Base-by-base conservation (phyloP, 2,888 invertebrate species). In the Drosophila mimetica region DNA sequence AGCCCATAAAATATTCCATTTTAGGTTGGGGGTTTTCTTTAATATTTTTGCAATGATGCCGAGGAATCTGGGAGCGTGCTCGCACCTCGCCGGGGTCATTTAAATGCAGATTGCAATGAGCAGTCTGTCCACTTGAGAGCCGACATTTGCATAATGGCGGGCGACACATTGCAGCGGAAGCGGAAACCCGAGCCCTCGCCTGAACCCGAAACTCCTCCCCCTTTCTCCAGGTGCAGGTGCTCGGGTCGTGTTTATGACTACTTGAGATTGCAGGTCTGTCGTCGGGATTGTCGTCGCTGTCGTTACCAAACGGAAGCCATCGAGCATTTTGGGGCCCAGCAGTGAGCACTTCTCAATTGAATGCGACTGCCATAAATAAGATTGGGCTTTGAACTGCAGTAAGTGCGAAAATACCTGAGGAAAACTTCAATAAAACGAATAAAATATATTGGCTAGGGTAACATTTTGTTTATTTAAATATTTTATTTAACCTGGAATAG, bases 21-120 rank as follows among this genome's bases (percentile, higher is more conserved):
- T 39, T 28, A 14, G 50, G 37, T 44, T 34, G 34, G 20, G 16
- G 7, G 28, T 32, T 51, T 63, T 37, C 66, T 51, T 66, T 66
- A 65, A 83, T 83, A 86, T 79, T 81, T 81, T 86, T 77, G 80
- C 80, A 86, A 81, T 86, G 80, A 81, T 76, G 84, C 37, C 54
- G 57, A 60, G 59, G 75, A 82, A 83, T 86, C 84, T 79, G 77
- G 51, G 87, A 18, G 52, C 52, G 47, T 30, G 54, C 71, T 53
- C 39, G 47, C 72, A 58, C 85, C 63, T 57, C 70, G 82, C 61
- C 60, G 30, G 77, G 83, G 85, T 81, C 88, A 86, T 86, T 86
- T 84, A 84, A 88, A 86, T 86, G 85, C 85, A 86, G 85, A 86
- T 85, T 86, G 85, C 84, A 86, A 76, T 82, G 71, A 72, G 77